Base-by-base conservation (phyloP, 1,140 invertebrate genomes). In the Cherax destructor region DNA sequence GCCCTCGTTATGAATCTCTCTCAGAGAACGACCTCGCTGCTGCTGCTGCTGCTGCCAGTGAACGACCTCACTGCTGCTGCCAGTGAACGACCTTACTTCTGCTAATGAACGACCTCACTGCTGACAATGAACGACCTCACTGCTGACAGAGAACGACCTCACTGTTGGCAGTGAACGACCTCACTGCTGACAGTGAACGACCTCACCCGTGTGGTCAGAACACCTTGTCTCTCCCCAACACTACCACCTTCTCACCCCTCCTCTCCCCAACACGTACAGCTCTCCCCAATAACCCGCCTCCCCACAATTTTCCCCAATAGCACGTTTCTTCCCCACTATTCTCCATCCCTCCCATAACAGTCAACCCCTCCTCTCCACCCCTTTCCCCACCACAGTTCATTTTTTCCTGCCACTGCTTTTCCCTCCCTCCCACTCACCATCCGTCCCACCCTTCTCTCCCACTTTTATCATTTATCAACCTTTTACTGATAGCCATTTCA, bases 1-100 rank as follows among this genome's bases (percentile, higher is more conserved):
- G 92, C 59, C 77, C 86, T 91, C 90, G 77, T 93, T 92, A 93
- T 93, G 92, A 93, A 93, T 93, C 91, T 86, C 77, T 30, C 88
- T 50, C 79, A 52, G 83, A 69, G 83, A 86, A 86, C 69, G 69
- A 72, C 72, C 69, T 86, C 83, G 72, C 69, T 65, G 83, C 76
- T 86, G 72, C 83, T n/a, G n/a, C n/a, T n/a, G n/a, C 83, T 56
- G 41, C 61, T 49, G 21, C 65, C 21, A 41, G 49, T 52, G 41
- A 80, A 9, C 78, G 47, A 49, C 47, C 78, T 41, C 30, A 41
- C 24, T 47, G 77, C 30, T 41, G 30, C 30, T 41, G 30, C 0
- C 79, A 52, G 83, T 50, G 76, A 86, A 86, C 69, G 69, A 72
- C 72, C 49, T 86, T 69, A 76, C 69, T 56, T 30, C 61, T 41